These are phyloP conservation scores for Lophura nycthemera DNA, from an alignment of 2,113 vertebrate genomes.

Conservation along the genomic window DNA sequence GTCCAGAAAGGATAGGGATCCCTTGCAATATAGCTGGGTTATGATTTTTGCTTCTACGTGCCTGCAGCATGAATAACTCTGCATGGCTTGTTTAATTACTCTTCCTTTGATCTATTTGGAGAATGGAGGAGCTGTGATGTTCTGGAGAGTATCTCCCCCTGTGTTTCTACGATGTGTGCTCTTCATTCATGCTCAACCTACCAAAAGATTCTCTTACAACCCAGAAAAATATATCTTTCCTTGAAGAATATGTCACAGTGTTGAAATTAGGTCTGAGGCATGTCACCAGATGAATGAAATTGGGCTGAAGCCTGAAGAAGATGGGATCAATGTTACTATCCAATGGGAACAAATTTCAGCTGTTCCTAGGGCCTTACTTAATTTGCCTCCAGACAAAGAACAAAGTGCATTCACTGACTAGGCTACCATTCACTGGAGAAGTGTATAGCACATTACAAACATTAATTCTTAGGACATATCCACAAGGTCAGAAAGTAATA, in stretches of 20 bases:
- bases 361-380: neutral
- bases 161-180: rapidly evolving
- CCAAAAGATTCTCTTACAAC: neutral
- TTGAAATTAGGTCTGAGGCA: neutral
- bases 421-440: rapidly evolving
- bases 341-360: neutral
- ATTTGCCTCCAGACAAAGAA: neutral
- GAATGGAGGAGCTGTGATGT: neutral
- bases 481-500: neutral
- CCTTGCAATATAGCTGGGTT: neutral
- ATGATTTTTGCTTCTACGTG: neutral
- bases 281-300: neutral
- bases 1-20: neutral
- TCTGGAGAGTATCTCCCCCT: neutral
- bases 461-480: neutral
- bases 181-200: neutral
- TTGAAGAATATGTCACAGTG: neutral
- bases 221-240: neutral
- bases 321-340: neutral
- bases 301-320: neutral
- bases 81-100: neutral
- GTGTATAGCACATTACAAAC: rapidly evolving
- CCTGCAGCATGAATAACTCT: neutral
- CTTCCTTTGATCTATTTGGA: neutral
- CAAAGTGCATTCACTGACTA: neutral